A percentile compares a stretch with the other conserved stretches of the same genome.
phyloP scores from a whole-genome alignment of 2,888 invertebrate species.

The Rotaria macrura region DNA sequence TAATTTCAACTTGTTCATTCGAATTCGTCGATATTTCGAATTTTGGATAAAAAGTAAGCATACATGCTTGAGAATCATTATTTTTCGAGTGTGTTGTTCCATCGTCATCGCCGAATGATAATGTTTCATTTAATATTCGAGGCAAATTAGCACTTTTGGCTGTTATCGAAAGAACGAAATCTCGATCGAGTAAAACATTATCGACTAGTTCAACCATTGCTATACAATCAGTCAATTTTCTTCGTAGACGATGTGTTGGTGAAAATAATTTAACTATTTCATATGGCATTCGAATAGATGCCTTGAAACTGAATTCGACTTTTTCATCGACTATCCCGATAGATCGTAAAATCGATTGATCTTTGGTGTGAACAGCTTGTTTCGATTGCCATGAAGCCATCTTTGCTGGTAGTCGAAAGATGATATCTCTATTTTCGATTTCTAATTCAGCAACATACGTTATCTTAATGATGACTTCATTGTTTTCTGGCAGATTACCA shows the following conservation, averaged over 20 bases:
- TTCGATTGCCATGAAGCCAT: constrained; percentile 47
- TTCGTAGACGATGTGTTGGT: constrained; percentile 43
- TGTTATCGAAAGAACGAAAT: constrained; percentile 48
- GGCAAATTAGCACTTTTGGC: constrained; percentile 51
- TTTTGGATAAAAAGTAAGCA: constrained; percentile 50
- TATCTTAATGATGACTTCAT: constrained; percentile 48
- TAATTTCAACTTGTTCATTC: constrained; percentile 39
- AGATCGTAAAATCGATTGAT: constrained; percentile 36
- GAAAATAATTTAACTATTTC: constrained; percentile 43
- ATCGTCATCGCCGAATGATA: too few relatives aligned
- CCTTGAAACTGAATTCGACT: constrained; percentile 35
- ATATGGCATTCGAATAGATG: constrained; percentile 49
- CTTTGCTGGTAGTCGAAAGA: constrained; percentile 45
- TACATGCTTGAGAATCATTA: constrained; percentile 17
- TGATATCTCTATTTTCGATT: constrained; percentile 46
- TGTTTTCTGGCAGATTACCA: constrained; percentile 48
- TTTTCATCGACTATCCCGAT: not conserved
- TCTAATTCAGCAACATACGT: constrained; percentile 50
- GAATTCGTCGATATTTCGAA: constrained; percentile 42
- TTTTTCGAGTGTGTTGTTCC: constrained; percentile 35
- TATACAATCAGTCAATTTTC: constrained; percentile 46
- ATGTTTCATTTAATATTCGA: constrained; percentile 50
- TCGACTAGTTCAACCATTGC: constrained; percentile 44
- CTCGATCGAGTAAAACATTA: constrained; percentile 41
- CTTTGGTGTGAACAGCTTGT: constrained; percentile 37